Evolutionary conservation across 2,888 invertebrate species (phyloP).

Genomic region (Seira sanloemensis): DNA sequence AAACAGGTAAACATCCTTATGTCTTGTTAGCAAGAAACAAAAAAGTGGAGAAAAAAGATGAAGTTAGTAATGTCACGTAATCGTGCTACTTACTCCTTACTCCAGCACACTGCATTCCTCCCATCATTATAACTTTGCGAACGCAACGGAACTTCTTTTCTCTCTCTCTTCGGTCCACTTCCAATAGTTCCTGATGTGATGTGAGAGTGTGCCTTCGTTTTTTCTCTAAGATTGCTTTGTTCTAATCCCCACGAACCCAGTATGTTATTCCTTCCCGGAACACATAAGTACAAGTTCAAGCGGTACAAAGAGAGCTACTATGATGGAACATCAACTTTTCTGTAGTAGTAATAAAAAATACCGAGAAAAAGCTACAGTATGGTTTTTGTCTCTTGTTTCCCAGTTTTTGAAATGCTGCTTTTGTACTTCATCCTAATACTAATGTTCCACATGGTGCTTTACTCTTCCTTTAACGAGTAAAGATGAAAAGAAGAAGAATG

Average conservation of each 20-base stretch:
- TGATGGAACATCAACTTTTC: background rate
- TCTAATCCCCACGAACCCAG: background rate
- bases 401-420: too few relatives aligned
- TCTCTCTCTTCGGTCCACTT: background rate
- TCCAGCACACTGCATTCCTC: background rate
- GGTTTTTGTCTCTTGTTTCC: too few relatives aligned
- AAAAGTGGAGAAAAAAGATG: constrained; percentile 25
- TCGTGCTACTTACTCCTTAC: constrained; percentile 48
- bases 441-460: background rate
- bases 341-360: background rate
- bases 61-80: constrained; percentile 52
- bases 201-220: background rate
- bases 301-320: too few relatives aligned
- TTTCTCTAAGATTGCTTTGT: background rate
- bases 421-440: background rate
- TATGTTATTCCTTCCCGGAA: background rate
- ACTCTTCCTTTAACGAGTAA: background rate
- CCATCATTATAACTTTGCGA: background rate
- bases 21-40: constrained; percentile 25
- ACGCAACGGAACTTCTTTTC: background rate
- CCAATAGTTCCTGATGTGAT: background rate
- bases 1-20: constrained; percentile 36
- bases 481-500: background rate
- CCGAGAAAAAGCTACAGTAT: background rate
- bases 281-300: background rate